phyloP scores from a whole-genome alignment of 2,888 invertebrate genomes.

The Hypsopygia costalis region DNA sequence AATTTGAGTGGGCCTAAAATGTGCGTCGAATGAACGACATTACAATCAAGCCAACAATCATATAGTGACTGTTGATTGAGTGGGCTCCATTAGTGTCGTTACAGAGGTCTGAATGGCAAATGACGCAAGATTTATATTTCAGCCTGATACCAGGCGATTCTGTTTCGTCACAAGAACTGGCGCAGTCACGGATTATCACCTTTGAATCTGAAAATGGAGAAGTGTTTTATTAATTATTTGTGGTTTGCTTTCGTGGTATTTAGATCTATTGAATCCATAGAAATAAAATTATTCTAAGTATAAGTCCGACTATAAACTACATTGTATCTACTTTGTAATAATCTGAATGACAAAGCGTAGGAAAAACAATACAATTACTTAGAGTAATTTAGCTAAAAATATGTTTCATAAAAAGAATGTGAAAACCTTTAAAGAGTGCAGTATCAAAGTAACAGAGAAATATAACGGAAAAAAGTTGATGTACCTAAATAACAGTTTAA shows the following conservation, averaged over 20 bases:
- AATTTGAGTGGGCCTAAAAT: conserved; percentile 5
- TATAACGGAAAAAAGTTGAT: too few relatives aligned
- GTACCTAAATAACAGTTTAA: too few relatives aligned
- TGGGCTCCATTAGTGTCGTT: conserved; percentile 36
- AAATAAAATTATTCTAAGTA: too few relatives aligned
- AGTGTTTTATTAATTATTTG: neutral
- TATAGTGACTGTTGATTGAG: conserved; percentile 27
- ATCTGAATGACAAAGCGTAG: too few relatives aligned
- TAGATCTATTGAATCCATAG: too few relatives aligned
- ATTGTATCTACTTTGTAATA: too few relatives aligned
- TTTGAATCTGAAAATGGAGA: conserved; percentile 34
- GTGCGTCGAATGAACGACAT: conserved; percentile 22
- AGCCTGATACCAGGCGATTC: conserved; percentile 27
- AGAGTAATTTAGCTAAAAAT: too few relatives aligned
- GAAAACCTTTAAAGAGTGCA: neutral
- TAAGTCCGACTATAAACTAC: too few relatives aligned
- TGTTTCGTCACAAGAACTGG: conserved; percentile 36
- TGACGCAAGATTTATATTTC: conserved; percentile 43
- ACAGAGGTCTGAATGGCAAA: conserved; percentile 55
- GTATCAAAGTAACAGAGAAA: conserved; percentile 11
- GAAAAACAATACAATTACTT: too few relatives aligned
- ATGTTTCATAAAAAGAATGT: too few relatives aligned
- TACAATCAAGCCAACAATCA: conserved; percentile 26
- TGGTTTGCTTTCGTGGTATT: too few relatives aligned
- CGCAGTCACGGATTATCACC: conserved; percentile 56